Evolutionary conservation across 2,113 vertebrate species (phyloP).

Genomic region (Polypterus bichir): DNA sequence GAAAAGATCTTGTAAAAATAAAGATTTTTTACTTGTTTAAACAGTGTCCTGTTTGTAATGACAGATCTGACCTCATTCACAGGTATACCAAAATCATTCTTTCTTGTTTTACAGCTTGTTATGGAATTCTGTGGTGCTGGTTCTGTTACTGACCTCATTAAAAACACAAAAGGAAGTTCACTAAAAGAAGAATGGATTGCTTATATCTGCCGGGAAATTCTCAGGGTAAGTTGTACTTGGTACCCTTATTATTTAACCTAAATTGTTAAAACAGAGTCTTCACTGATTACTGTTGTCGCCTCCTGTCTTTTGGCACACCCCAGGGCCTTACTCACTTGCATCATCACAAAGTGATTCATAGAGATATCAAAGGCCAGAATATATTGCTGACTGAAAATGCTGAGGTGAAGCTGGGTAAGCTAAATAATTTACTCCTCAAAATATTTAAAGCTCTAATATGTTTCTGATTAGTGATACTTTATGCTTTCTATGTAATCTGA

Average conservation of each 20-base stretch:
- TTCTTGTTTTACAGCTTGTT: conserved; percentile 61
- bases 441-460: no score
- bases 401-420: conserved; percentile 92
- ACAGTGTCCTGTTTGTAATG: no score
- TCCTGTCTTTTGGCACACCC: conserved; percentile 24
- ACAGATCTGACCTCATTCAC: no score
- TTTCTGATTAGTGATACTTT: no score
- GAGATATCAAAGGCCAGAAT: conserved; percentile 96
- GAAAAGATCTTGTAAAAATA: no score
- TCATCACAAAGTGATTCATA: conserved; percentile 97
- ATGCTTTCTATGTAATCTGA: no score
- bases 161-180: conserved; percentile 96
- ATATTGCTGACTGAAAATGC: conserved; percentile 94
- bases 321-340: conserved; percentile 97
- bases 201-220: conserved; percentile 95
- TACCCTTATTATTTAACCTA: not conserved
- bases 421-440: no score
- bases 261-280: no score
- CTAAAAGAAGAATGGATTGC: conserved; percentile 97
- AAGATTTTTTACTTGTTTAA: no score
- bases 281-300: not conserved
- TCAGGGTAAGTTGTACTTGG: conserved; percentile 56
- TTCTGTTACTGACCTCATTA: conserved; percentile 93
- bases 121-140: conserved; percentile 98
- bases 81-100: conserved; percentile 7